Evolutionary conservation across 1,140 invertebrate genomes (phyloP), one percentile per base, ranked within the genome.

Genomic region (Gryon sp.): DNA sequence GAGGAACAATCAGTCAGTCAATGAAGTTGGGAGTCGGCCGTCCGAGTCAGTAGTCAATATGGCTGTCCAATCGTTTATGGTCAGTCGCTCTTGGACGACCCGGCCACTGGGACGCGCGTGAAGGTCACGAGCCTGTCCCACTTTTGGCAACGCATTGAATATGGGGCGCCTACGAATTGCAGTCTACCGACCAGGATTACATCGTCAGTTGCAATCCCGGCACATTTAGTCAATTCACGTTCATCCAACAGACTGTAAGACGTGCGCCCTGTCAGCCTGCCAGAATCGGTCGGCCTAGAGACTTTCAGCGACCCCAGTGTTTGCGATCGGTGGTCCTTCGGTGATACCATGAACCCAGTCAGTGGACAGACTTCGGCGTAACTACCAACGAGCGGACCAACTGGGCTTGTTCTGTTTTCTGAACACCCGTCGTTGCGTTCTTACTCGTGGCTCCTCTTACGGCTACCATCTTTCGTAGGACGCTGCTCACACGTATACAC

Each of bases 381-480:
- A 70, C 83, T 80, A n/a, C 77, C 57, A 78, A 69, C 81, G 79
- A 76, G 76, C 63, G 75, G 63, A 83, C 46, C 82, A 84, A 86
- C 79, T 68, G 68, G 79, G 81, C 65, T 76, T 85, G 83, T 87
- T 88, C 85, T 86, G 82, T 86, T 86, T 87, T 85, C 80, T 85
- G 83, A 85, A 87, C 81, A 81, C 53, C 76, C 74, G 60, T 65
- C 55, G 79, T 80, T 80, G 81, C 38, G 69, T 82, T 53, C 77
- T 5, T 57, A 50, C 70, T 79, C 66, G 70, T 62, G 48, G 60
- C 48, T 66, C 40, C 26, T 73, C 80, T 82, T 79, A 80, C 79
- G 79, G 80, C 73, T 77, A 82, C 78, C 82, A 86, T 76, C 83
- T 82, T 73, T 77, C 55, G 81, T 81, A 83, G 82, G 81, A 80